Conservation (phyloP, 64 coral and sea anemone genomes). For the Platygyra sinensis region DNA sequence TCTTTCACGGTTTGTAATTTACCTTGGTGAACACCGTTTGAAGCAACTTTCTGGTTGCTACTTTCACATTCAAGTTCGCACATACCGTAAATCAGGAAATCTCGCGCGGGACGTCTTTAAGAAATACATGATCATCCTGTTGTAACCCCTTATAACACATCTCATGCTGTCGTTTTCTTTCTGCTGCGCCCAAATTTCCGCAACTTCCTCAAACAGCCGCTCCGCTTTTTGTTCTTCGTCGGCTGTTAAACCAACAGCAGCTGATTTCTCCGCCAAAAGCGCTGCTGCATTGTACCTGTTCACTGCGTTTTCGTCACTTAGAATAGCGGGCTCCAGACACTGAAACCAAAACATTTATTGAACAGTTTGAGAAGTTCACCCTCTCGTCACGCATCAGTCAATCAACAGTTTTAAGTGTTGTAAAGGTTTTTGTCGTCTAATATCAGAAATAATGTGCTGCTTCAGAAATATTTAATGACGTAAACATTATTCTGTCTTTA, state of each 20-base stretch:
- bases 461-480: too few species aligned
- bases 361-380: too few species aligned
- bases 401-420: too few species aligned
- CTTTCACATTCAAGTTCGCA: background rate
- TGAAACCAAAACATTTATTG: background rate
- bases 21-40: background rate
- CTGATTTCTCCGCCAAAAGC: conserved; percentile 39
- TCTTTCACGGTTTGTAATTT: too few species aligned
- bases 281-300: conserved; percentile 56
- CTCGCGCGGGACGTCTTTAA: background rate
- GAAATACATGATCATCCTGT: conserved; percentile 12
- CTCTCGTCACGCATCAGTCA: too few species aligned
- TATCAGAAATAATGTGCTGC: too few species aligned
- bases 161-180: background rate
- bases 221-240: too few species aligned
- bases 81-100: conserved; percentile 24
- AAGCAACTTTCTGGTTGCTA: background rate
- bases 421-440: too few species aligned
- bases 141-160: conserved; percentile 29
- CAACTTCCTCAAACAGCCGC: background rate
- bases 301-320: conserved; percentile 49
- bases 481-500: too few species aligned
- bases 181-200: conserved; percentile 19
- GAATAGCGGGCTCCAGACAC: conserved; percentile 12
- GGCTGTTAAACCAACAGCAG: background rate